A percentile compares a stretch with the other conserved stretches of the same genome.
phyloP scores from a whole-genome alignment of 2,113 vertebrate genomes.

The Hassar affinis region DNA sequence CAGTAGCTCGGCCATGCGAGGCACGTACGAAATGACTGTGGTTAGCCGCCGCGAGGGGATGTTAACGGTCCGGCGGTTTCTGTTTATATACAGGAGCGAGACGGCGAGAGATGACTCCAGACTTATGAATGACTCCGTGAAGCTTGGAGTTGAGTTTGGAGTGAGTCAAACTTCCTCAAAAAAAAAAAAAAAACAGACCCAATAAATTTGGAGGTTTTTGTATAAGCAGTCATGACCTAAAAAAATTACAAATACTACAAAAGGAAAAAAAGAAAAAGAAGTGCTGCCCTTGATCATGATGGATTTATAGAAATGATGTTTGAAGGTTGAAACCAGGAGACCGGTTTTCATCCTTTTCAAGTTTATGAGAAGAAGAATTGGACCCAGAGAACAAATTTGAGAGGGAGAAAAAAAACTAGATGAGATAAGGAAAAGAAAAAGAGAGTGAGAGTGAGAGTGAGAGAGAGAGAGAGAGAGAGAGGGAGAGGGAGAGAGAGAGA shows the following conservation, averaged over 20 bases:
- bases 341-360: too few relatives aligned
- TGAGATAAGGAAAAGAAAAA: background rate
- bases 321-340: background rate
- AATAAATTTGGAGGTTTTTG: background rate
- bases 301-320: background rate
- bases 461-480: background rate
- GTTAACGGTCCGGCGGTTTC: conserved; percentile 25
- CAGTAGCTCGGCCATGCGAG: conserved; percentile 3
- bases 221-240: background rate
- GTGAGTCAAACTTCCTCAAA: conserved; percentile 43
- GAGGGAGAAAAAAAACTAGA: background rate
- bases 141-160: conserved; percentile 8
- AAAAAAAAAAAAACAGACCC: background rate
- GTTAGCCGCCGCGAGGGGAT: conserved; percentile 26
- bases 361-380: background rate
- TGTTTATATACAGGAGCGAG: conserved; percentile 21
- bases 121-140: conserved; percentile 35
- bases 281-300: background rate
- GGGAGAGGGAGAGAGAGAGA: background rate
- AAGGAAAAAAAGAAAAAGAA: background rate
- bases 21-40: conserved; percentile 30
- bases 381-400: background rate
- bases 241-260: background rate
- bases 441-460: background rate
- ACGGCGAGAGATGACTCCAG: conserved; percentile 34